These are phyloP conservation scores for Acrocephalus scirpaceus DNA, from an alignment of 2,797 vertebrate genomes.

Conservation along the genomic window DNA sequence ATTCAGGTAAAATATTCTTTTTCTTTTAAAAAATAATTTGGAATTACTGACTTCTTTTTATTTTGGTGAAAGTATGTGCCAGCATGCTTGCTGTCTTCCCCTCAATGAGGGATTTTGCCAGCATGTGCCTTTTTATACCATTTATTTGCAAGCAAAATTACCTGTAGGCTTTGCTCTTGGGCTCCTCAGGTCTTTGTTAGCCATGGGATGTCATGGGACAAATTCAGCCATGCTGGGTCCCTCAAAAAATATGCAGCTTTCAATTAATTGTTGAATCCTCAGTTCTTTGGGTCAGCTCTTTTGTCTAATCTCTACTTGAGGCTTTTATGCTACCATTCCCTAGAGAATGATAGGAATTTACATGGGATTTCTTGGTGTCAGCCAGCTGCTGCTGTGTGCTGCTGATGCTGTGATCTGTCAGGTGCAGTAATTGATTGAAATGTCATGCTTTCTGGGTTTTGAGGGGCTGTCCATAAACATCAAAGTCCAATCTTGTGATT, in stretches of 20 bases:
- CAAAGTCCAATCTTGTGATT: background rate
- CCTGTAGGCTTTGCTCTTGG: background rate
- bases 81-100: background rate
- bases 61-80: background rate
- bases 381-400: background rate
- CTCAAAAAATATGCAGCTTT: background rate
- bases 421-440: background rate
- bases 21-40: background rate
- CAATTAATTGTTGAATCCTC: background rate
- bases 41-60: background rate
- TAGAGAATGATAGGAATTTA: background rate
- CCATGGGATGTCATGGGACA: background rate
- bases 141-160: background rate
- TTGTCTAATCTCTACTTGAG: background rate
- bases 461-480: background rate
- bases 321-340: background rate
- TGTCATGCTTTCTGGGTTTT: background rate
- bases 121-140: fast-evolving
- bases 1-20: background rate
- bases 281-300: background rate
- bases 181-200: background rate
- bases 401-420: background rate
- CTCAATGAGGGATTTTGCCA: background rate
- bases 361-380: background rate
- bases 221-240: background rate